Conservation (phyloP, 1,140 invertebrate genomes). For the Pogonognathellus flavescens region DNA sequence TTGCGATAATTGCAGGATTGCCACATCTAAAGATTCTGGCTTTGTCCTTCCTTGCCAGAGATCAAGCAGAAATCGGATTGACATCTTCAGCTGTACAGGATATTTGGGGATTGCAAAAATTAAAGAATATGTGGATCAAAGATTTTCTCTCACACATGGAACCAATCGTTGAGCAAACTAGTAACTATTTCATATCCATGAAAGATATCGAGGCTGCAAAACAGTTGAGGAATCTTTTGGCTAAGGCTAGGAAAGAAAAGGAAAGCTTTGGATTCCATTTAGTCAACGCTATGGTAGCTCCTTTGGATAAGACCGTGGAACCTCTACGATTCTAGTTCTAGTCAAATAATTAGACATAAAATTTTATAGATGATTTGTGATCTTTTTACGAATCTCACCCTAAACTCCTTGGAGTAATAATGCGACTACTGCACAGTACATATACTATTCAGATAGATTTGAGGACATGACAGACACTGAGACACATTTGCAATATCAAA, state of each 20-base stretch:
- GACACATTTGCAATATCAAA: too few relatives aligned
- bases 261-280: conserved; percentile 43
- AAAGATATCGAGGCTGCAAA: conserved; percentile 13
- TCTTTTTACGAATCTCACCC: too few relatives aligned
- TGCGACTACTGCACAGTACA: too few relatives aligned
- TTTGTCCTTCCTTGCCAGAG: conserved; percentile 17
- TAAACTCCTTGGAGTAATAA: too few relatives aligned
- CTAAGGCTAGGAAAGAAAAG: not conserved
- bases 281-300: conserved; percentile 7
- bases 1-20: not conserved
- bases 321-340: conserved; percentile 4
- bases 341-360: too few relatives aligned
- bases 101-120: conserved; percentile 41
- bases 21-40: conserved; percentile 2
- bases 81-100: not conserved
- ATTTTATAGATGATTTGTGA: too few relatives aligned
- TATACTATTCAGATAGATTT: too few relatives aligned
- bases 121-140: conserved; percentile 45
- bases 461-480: too few relatives aligned
- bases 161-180: not conserved
- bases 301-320: conserved; percentile 1
- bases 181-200: not conserved
- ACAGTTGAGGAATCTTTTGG: not conserved
- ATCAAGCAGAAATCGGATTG: not conserved
- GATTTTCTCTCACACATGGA: conserved; percentile 19